Base-by-base conservation (phyloP, 2,797 vertebrate species). In the Odontamblyopus lacepedii region DNA sequence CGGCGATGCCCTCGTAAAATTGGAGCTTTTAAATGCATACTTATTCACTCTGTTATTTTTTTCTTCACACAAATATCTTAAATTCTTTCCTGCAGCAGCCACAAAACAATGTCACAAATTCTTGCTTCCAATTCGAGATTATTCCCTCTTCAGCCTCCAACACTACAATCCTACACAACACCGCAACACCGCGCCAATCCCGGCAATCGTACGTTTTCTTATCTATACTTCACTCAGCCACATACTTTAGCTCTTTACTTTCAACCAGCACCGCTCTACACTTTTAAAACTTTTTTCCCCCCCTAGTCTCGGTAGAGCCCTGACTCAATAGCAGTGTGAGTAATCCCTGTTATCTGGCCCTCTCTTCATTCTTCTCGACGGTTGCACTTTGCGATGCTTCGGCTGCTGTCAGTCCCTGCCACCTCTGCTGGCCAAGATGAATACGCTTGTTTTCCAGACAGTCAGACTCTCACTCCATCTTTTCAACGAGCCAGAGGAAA, bases 391-490 rank as follows among this genome's bases (percentile, higher is more conserved):
- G 64, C 64, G n/a, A 65, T 48, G 63, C 38, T 51, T 50, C 44
- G 26, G 44, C 26, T 19, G 63, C 41, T 64, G 63, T 64, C 63
- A 64, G 63, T 44, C 38, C 9, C 48, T 32, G 65, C 29, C 65
- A 67, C 65, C 27, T 67, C 65, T 55, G 48, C 65, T 6, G 50
- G 29, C 26, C 65, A 53, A 67, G 65, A 67, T 29, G 65, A 67
- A 67, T 67, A 50, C n/a, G 48, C 65, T 67, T 67, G 65, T 67
- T 67, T 67, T 67, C 48, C 65, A 67, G 27, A 50, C 65, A 32
- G 48, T 67, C 65, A 50, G 48, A 32, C 65, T 67, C 29, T 2
- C 65, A 32, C 65, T 67, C 65, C 26, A 67, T 67, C 65, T 67
- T 67, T 67, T 69, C 23, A 59, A 59, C 44, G 67, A 59, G 56